A percentile compares a stretch with the other conserved stretches of the same genome.
Evolutionary conservation across 2,113 vertebrate genomes (phyloP).

Genomic region (Phalacrocorax aristotelis): DNA sequence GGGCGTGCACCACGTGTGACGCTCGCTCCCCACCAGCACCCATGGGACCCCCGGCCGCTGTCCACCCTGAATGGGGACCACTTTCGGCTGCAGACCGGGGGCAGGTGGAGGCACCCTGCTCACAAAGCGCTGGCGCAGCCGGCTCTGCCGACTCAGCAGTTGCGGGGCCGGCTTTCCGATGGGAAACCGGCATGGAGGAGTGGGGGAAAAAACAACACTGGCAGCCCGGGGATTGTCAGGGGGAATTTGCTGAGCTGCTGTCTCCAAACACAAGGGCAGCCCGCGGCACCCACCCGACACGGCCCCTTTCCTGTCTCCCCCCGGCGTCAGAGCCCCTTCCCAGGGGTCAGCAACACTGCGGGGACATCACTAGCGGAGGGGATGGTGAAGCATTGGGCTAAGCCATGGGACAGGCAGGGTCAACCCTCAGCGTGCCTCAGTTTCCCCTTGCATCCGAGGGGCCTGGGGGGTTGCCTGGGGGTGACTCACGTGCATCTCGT

Average conservation of each 20-base stretch:
- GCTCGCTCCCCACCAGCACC: background rate
- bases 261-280: constrained; percentile 13
- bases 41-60: fast-evolving
- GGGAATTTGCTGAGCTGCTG: constrained; percentile 62
- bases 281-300: background rate
- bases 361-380: background rate
- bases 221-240: background rate
- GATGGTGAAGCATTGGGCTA: fast-evolving
- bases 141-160: constrained; percentile 55
- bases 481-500: constrained; percentile 88
- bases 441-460: background rate
- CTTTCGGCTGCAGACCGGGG: background rate
- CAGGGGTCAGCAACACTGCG: fast-evolving
- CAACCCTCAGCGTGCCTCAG: background rate
- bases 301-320: background rate
- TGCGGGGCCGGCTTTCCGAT: constrained; percentile 21
- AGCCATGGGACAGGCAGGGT: background rate
- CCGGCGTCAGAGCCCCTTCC: background rate
- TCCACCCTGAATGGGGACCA: fast-evolving
- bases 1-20: background rate
- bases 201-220: constrained; percentile 45
- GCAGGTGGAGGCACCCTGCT: background rate
- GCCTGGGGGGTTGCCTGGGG: too few relatives aligned
- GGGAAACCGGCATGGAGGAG: constrained; percentile 26
- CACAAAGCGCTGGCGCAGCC: background rate